Base-by-base conservation (phyloP, 2,888 invertebrate species). In the Allolobophora icterica region DNA sequence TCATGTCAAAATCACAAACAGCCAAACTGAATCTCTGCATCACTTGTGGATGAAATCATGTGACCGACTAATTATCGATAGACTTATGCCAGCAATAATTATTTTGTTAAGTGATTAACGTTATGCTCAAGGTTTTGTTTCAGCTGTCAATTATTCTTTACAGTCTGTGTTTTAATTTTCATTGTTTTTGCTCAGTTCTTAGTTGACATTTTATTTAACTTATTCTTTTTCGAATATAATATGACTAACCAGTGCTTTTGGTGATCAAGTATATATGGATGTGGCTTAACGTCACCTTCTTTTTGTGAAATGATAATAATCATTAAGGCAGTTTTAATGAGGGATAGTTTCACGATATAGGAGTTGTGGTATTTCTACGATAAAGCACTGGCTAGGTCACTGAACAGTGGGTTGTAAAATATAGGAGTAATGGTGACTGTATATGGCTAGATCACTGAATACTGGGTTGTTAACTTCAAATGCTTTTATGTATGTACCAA, bases 31-130 rank as follows among this genome's bases (percentile, higher is more conserved):
- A 35, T 87, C 38, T 6, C 87, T 87, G 21, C 87, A 11, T 87
- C 87, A 87, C 87, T 38, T 87, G 35, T 87, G 87, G 87, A 87
- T 87, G 87, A 87, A 87, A 17, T 87, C 87, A 21, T 35, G 35
- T 35, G 34, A 34, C 87, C 34, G 34, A 21, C 35, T 87, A n/a
- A 33, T 87, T 35, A 21, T 87, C 11, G 87, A 87, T 11, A 21
- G 15, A 35, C 87, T 87, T 87, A 87, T 87, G 87, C 38, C 87
- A 34, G 38, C 34, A 34, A 87, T 87, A 35, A 87, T 38, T 87
- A 34, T 33, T 87, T 34, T 38, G 38, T 34, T 87, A 34, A 87
- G 38, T 4, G 35, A 87, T 38, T 87, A 87, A 35, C 30, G 5
- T n/a, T 71, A 71, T 71, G n/a, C 71, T 71, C 71, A 71, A 71